phyloP scores from a whole-genome alignment of 2,797 vertebrate species.

The Crenuchus spilurus region DNA sequence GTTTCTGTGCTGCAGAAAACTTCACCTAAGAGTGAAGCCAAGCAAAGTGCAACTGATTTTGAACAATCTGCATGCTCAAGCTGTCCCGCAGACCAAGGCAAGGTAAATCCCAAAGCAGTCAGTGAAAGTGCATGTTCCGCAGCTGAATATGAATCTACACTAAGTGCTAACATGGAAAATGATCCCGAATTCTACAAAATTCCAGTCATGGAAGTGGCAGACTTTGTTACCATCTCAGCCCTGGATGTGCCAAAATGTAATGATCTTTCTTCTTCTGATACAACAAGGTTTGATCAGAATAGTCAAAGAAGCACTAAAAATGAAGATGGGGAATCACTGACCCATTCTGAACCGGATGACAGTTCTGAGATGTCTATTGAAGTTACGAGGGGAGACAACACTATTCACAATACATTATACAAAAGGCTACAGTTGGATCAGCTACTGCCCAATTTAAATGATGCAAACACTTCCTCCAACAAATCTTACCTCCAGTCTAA shows the following conservation, averaged over 20 bases:
- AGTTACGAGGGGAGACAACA: constrained; percentile 34
- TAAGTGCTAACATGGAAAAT: constrained; percentile 4
- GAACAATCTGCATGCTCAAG: background rate
- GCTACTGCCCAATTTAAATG: constrained; percentile 36
- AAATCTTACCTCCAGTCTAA: constrained; percentile 55
- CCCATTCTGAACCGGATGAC: constrained; percentile 15
- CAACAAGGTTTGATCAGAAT: background rate
- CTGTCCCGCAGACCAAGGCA: background rate
- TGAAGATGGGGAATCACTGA: constrained; percentile 7
- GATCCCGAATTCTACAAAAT: background rate
- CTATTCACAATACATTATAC: constrained; percentile 50
- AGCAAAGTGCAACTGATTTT: constrained; percentile 15
- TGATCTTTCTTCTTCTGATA: background rate
- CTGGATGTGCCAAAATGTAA: constrained; percentile 7
- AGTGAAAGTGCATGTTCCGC: background rate
- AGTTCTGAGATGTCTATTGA: constrained; percentile 32
- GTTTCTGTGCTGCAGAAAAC: background rate
- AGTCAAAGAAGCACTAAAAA: background rate
- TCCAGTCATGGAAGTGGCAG: constrained; percentile 35
- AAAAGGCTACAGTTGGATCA: constrained; percentile 57
- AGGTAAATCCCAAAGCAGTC: constrained; percentile 5
- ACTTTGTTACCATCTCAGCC: constrained; percentile 46
- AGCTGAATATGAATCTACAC: constrained; percentile 9
- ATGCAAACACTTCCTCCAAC: background rate
- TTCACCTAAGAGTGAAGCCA: constrained; percentile 8